Evolutionary conservation across 2,113 vertebrate species (phyloP), one percentile per base, ranked within the genome.

Genomic region (Pangasianodon gigas): DNA sequence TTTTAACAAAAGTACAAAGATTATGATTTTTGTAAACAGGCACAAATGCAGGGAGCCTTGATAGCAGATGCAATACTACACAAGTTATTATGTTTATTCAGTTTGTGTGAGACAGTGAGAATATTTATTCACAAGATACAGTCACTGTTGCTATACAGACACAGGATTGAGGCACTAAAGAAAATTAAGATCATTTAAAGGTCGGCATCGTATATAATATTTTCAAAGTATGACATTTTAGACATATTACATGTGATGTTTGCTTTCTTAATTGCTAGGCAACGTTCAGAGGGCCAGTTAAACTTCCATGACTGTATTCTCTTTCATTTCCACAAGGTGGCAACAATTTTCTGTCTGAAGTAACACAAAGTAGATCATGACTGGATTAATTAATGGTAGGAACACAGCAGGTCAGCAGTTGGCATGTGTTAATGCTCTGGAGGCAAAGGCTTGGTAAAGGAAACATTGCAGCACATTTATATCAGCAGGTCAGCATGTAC

Each of bases 291-390:
- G 37, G 4, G 37, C 0, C 71, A 74, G 71, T 41, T 74, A 41
- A 84, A 56, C 19, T 41, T 77, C 13, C 10, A 46, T 77, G 74
- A 13, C 24, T 46, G 11, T 4, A 83, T 46, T 85, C 2, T 58
- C 24, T n/a, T 56, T 41, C 37, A 54, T 62, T 62, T 85, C 91
- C 91, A 91, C 91, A 90, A 91, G 91, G 85, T 90, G 91, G 91
- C 91, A 85, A 81, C 83, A 85, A 89, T 52, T 81, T 75, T 41
- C 91, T 81, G 16, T 88, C 13, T 54, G 13, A 74, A 74, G 14
- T 56, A 54, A 19, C 16, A n/a, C 65, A 18, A 52, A 91, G 41
- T 79, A 44, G 19, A 37, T 5, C 26, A 71, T 62, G 26, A 41
- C 69, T 80, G 41, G 21, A 60, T 41, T 62, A 26, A 67, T 74